Base-by-base conservation (phyloP, 1,140 invertebrate genomes). In the Heliconius hewitsoni region DNA sequence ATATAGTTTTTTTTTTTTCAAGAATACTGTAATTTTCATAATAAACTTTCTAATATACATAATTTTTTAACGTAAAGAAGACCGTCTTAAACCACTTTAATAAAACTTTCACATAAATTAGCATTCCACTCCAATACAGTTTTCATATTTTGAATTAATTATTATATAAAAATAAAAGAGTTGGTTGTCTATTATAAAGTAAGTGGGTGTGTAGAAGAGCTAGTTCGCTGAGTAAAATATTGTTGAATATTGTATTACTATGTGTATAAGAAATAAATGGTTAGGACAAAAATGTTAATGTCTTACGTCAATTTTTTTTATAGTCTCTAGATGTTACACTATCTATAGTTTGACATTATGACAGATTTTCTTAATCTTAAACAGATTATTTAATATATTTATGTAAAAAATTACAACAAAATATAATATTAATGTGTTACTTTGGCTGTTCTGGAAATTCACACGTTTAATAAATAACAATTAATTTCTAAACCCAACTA, bases 91-190 rank as follows among this genome's bases (percentile, higher is more conserved):
- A n/a, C 55, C 42, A 66, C 5, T 23, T 60, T 39, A 18, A 66
- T 66, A 39, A 60, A 19, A 39, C 27, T 75, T 57, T 74, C 60
- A 27, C 60, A 13, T 60, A 75, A 27, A 75, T 75, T 75, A 75
- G 74, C 74, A 75, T 75, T 75, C 74, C 74, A 75, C 23, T 34
- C 23, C 8, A 66, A 13, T 30, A 66, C 60, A 27, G 11, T 66
- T 66, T 66, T 27, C 9, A 66, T 66, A 66, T 66, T 30, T 66
- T 27, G 8, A 57, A 57, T 16, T 46, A 46, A 46, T 16, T 46
- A 46, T 46, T 66, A 66, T 66, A 27, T 30, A 66, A 27, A 30
- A 27, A 30, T 13, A 16, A 66, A 30, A 66, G 4, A 30, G 23
- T 30, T 16, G 27, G 16, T 66, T 66, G 60, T 66, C 23, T 30